These are phyloP conservation scores for Ibidorhyncha struthersii DNA, from an alignment of 2,113 vertebrate genomes.

Conservation along the genomic window DNA sequence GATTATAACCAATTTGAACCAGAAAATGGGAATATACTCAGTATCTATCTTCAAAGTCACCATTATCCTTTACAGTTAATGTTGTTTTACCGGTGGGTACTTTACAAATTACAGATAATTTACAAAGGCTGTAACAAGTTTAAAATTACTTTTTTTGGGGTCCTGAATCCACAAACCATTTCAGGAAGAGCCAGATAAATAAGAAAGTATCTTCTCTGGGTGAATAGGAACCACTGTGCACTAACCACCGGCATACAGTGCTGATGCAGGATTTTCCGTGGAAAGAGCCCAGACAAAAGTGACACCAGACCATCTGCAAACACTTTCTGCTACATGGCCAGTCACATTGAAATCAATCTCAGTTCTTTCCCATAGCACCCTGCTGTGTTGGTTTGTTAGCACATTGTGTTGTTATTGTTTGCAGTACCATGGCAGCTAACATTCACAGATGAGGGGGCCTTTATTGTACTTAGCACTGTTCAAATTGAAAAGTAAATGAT, in stretches of 20 bases:
- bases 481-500: not conserved
- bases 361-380: constrained; percentile 35
- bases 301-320: constrained; percentile 24
- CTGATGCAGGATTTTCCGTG: constrained; percentile 5
- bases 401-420: constrained; percentile 29
- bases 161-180: not conserved
- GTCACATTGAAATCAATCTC: not conserved
- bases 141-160: not conserved
- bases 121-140: not conserved
- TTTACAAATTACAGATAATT: not conserved
- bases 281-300: not conserved
- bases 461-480: not conserved
- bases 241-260: not conserved
- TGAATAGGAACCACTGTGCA: not conserved
- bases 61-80: not conserved
- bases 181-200: not conserved
- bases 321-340: not conserved
- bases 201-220: not conserved
- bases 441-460: not conserved
- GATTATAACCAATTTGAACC: not conserved
- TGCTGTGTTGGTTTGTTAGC: constrained; percentile 45
- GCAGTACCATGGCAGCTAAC: not conserved
- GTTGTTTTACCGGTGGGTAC: not conserved
- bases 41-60: not conserved
- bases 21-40: not conserved